These are phyloP conservation scores for Orchestes rusci DNA, from an alignment of 2,888 invertebrate species.

Conservation along the genomic window DNA sequence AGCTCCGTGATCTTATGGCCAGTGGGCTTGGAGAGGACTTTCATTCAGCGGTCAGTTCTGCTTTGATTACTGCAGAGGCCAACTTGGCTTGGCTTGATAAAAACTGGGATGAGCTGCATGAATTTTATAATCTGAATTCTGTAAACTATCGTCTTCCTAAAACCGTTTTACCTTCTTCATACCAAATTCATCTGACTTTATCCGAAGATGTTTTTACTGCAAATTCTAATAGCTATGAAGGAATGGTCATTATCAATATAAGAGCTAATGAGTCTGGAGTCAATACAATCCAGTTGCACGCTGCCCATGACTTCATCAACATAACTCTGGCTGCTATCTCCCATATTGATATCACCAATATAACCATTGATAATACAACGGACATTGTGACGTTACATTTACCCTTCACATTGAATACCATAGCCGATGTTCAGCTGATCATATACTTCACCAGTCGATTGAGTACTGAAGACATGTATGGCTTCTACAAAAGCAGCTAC, in stretches of 20 bases:
- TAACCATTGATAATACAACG: constrained; percentile 16
- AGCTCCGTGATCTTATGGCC: constrained; percentile 15
- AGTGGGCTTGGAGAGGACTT: constrained; percentile 15
- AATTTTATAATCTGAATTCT: constrained; percentile 8
- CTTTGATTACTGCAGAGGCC: constrained; percentile 14
- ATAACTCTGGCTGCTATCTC: constrained; percentile 13
- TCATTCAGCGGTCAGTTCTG: constrained; percentile 10
- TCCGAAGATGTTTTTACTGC: constrained; percentile 16
- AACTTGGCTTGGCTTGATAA: constrained; percentile 20
- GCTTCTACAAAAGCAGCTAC: constrained; percentile 28
- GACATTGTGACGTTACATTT: constrained; percentile 22
- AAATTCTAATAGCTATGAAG: constrained; percentile 15
- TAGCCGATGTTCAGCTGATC: constrained; percentile 1
- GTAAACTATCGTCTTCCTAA: constrained; percentile 19
- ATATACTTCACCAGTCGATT: constrained; percentile 21
- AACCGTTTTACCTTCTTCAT: constrained; percentile 18
- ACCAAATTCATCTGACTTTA: constrained; percentile 19
- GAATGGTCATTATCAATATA: constrained; percentile 17
- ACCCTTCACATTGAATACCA: not conserved
- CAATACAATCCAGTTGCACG: constrained; percentile 20
- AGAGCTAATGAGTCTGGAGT: constrained; percentile 4
- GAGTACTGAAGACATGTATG: constrained; percentile 27
- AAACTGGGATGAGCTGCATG: constrained; percentile 18
- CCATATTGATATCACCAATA: constrained; percentile 10
- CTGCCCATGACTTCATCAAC: constrained; percentile 22